phyloP scores from a whole-genome alignment of 2,113 vertebrate species.

The Oncorhynchus keta region DNA sequence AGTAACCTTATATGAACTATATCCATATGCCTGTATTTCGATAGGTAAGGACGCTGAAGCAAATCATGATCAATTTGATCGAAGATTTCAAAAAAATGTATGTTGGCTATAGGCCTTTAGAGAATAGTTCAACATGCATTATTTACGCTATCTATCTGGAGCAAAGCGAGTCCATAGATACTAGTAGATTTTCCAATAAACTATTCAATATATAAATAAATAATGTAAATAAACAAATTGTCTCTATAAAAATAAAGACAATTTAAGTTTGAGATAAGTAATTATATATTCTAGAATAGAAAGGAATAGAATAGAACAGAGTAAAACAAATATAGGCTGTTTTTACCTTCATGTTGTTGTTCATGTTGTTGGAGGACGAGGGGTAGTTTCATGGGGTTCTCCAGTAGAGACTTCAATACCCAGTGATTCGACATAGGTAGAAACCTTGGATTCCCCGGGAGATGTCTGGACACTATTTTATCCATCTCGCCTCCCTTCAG shows the following conservation, averaged over 20 bases:
- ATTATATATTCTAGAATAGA: too few species aligned
- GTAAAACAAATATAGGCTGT: too few species aligned
- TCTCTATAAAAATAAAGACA: not conserved
- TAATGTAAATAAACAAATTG: not conserved
- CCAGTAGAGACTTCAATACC: conserved; percentile 87
- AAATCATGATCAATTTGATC: too few species aligned
- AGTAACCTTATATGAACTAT: not conserved
- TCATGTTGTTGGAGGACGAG: conserved; percentile 43
- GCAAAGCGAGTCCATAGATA: not conserved
- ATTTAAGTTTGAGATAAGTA: not conserved
- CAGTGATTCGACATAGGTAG: conserved; percentile 85
- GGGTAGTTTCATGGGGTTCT: conserved; percentile 86
- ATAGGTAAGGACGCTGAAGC: too few species aligned
- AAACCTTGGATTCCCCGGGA: conserved; percentile 81
- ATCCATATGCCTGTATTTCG: too few species aligned
- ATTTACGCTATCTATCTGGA: too few species aligned
- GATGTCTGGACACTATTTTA: conserved; percentile 80
- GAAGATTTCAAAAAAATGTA: too few species aligned
- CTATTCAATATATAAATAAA: not conserved
- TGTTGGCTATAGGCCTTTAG: too few species aligned
- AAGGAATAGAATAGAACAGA: too few species aligned
- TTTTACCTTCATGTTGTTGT: conserved; percentile 76
- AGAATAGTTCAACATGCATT: too few species aligned
- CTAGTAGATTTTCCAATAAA: not conserved
- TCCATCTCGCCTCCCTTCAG: conserved; percentile 24